Base-by-base conservation (phyloP, 1,140 invertebrate genomes). In the Calosoma granatense region DNA sequence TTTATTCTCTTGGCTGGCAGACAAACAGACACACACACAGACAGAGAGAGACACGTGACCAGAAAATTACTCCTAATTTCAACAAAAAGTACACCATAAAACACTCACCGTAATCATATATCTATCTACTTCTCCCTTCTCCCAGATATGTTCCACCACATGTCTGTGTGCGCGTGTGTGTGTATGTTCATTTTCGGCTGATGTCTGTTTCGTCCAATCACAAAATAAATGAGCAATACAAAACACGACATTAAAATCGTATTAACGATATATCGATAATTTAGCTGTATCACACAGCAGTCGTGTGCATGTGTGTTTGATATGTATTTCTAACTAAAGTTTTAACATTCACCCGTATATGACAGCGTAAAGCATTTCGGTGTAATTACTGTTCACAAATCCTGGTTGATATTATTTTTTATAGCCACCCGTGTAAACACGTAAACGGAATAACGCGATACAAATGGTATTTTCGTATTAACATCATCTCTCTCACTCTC, bases 221-320 rank as follows among this genome's bases (percentile, higher is more conserved):
- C 41, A 14, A 14, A 47, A 47, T 17, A 47, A 12, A 47, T 47
- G 41, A 47, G 41, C 9, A 47, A 17, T 47, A 47, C 9, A 47
- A 47, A 47, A 47, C 41, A n/a, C 17, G 17, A 47, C 41, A 47
- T 47, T 47, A 47, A 47, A 47, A 47, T 12, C 41, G 41, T 47
- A 47, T 47, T 47, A 47, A 47, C 41, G 17, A 12, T 17, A 17
- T 12, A 47, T 47, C 15, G 9, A 17, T 47, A 47, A 47, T 47
- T 47, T 17, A 4, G 9, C 17, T 47, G 41, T 47, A 12, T 12
- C 17, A 12, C 9, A 12, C 4, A 47, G n/a, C n/a, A n/a, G n/a
- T n/a, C n/a, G n/a, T n/a, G n/a, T n/a, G n/a, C n/a, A n/a, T n/a
- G n/a, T n/a, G n/a, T n/a, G n/a, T n/a, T n/a, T n/a, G n/a, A n/a